Evolutionary conservation across 2,888 invertebrate genomes (phyloP).

Genomic region (Seira sanloemensis): DNA sequence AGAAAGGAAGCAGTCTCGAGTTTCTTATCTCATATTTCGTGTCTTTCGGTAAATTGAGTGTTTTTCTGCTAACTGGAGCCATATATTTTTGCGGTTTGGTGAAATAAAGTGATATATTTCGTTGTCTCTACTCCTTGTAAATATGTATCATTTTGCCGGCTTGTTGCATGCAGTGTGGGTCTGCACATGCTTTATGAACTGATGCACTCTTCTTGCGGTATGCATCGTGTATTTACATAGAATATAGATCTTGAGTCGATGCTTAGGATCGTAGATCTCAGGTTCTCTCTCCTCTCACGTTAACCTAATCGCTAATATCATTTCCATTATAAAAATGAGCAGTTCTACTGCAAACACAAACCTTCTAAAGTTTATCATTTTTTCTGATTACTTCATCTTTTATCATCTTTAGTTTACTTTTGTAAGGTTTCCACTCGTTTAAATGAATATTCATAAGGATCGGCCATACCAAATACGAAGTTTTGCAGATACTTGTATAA

Average conservation of each 20-base stretch:
- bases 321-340: no score
- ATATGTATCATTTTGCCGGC: background rate
- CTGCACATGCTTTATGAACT: background rate
- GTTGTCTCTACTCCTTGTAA: no score
- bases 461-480: background rate
- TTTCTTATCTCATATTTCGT: background rate
- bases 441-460: background rate
- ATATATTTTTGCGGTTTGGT: background rate
- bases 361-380: no score
- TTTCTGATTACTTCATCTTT: no score
- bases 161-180: background rate
- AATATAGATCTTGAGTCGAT: no score
- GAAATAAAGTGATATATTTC: background rate
- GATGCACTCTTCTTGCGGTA: background rate
- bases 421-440: slow-evolving; percentile 3
- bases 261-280: no score
- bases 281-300: no score
- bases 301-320: no score
- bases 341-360: no score
- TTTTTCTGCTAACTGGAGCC: background rate
- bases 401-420: background rate
- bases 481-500: background rate
- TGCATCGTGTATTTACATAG: background rate
- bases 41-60: background rate
- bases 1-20: background rate